Conservation (phyloP, 2,797 vertebrate species). For the Hydrolagus colliei region DNA sequence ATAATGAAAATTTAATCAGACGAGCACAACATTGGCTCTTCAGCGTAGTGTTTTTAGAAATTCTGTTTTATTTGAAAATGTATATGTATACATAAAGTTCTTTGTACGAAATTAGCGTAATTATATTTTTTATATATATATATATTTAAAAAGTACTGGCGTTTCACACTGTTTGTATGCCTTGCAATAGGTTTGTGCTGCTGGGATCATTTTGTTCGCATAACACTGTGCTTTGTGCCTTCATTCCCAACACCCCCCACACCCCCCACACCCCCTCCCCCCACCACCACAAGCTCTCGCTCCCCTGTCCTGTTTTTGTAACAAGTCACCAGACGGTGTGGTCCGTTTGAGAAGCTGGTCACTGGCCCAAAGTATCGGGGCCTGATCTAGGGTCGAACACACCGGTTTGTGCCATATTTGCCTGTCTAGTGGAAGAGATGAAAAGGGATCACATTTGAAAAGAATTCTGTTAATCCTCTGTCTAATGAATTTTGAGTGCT, state of each 20-base stretch:
- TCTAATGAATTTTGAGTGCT: constrained; percentile 6
- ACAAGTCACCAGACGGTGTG: not conserved
- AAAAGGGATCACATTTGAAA: not conserved
- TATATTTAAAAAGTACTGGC: too few relatives aligned
- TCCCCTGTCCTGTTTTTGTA: not conserved
- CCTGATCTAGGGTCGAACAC: not conserved
- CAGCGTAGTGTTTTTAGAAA: not conserved
- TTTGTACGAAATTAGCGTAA: not conserved
- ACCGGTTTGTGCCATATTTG: not conserved
- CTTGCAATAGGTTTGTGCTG: not conserved
- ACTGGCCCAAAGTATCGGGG: not conserved
- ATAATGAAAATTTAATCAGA: not conserved
- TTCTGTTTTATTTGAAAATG: not conserved
- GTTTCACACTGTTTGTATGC: not conserved
- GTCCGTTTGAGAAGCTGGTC: not conserved
- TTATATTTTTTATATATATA: not conserved
- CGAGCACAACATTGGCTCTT: not conserved
- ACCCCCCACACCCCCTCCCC: not conserved
- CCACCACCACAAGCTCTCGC: not conserved
- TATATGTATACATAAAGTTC: not conserved
- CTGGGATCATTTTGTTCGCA: not conserved
- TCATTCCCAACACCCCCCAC: too few relatives aligned
- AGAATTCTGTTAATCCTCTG: not conserved
- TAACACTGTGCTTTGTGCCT: not conserved
- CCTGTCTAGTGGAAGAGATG: not conserved